Evolutionary conservation across 2,888 invertebrate species (phyloP), one percentile per base, ranked within the genome.

Genomic region (Cephus nigrinus): DNA sequence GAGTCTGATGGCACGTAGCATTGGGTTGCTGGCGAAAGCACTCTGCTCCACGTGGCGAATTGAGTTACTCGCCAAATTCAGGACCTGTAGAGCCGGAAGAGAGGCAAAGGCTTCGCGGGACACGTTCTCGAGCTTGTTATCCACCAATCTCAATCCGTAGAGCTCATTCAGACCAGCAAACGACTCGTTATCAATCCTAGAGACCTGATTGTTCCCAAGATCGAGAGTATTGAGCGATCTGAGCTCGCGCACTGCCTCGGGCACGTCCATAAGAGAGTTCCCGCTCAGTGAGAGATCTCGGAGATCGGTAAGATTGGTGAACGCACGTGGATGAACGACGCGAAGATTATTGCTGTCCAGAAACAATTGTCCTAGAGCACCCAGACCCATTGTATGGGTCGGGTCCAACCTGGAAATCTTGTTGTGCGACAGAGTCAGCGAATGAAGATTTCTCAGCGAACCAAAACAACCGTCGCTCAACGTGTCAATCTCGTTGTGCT

Each of bases 11-110:
- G 95, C 96, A 89, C 95, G 95, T 82, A 97, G 92, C 86, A 95
- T 94, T 82, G 94, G 93, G 92, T 96, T 96, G 84, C 94, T 94
- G 79, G 95, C 94, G 91, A 97, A 96, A 84, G 96, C 95, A 88
- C 95, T 95, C 86, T 95, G 95, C 89, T 96, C 96, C 86, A 97
- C 94, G 92, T 94, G 94, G 88, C 94, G 94, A 86, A 97, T 95
- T 89, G 94, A 94, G 92, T 97, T 97, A 86, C 95, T 95, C 78
- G 96, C 96, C 82, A 97, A 93, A 92, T 97, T 96, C 86, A 97
- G 92, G 87, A 96, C 95, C 91, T 96, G 95, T 80, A 97, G 92
- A 23, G 95, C 94, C 12, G 95, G 95, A 82, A 96, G 91, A 32
- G 95, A 94, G 69, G 94, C 93, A 91, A 96, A 96, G 82, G 95